phyloP scores from a whole-genome alignment of 1,140 invertebrate genomes.

The Campodea augens region DNA sequence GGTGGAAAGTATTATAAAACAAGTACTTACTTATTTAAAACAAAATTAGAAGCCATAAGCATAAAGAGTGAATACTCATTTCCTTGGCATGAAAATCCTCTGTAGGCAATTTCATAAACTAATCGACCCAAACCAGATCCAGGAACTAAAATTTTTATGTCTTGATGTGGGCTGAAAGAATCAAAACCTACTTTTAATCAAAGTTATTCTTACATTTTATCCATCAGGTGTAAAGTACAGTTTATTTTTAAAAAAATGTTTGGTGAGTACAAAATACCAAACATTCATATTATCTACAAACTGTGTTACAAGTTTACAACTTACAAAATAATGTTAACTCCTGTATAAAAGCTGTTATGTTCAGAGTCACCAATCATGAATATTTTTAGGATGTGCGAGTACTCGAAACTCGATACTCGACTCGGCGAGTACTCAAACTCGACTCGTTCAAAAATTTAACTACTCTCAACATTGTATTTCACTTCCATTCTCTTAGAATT shows the following conservation, averaged over 20 bases:
- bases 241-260: conserved; percentile 3
- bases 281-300: neutral
- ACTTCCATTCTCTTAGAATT: too few species aligned
- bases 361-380: neutral
- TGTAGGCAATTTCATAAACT: conserved; percentile 75
- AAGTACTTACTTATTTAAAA: conserved; percentile 58
- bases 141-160: conserved; percentile 70
- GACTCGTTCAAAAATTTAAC: too few species aligned
- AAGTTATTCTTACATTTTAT: conserved; percentile 3
- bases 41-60: conserved; percentile 89
- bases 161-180: conserved; percentile 24
- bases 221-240: neutral
- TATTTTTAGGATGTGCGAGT: too few species aligned
- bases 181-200: conserved; percentile 12
- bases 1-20: conserved; percentile 4
- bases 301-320: neutral
- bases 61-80: conserved; percentile 97
- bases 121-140: conserved; percentile 85
- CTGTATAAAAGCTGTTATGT: neutral
- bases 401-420: too few species aligned
- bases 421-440: too few species aligned
- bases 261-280: too few species aligned
- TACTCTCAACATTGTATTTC: too few species aligned
- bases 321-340: conserved; percentile 5
- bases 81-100: conserved; percentile 81